Evolutionary conservation across 2,113 vertebrate species (phyloP), one percentile per base, ranked within the genome.

Genomic region (Pomatostomus ruficeps): DNA sequence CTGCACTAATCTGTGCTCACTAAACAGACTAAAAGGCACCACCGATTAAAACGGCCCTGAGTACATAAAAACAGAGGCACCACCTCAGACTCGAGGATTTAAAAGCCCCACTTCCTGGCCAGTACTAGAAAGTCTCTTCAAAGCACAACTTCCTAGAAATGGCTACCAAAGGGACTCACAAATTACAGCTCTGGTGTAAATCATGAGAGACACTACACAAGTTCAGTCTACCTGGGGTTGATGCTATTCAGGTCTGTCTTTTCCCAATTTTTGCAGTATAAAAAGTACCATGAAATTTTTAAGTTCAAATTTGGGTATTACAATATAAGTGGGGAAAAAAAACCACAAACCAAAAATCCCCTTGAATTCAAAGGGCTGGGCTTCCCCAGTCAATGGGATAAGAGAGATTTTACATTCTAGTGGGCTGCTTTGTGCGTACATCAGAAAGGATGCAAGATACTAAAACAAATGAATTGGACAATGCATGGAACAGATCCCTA

Each of bases 401-500:
- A 68, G 24, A 40, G 51, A 24, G 2, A 31, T 7, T 80, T 83
- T 3, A 58, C 29, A 28, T 70, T 66, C n/a, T 57, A 57, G 42
- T 6, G 33, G 33, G 71, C 67, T 73, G 77, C 59, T 77, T 8
- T 80, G 51, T 20, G 33, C 12, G 23, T 4, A 36, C 66, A 40
- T 66, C 85, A 90, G 51, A 91, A 61, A 91, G 62, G 82, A 76
- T 49, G 58, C 35, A 28, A 1, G 23, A 38, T 13, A 63, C 25
- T 35, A 85, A 76, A 59, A 35, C 58, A 75, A 88, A 88, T 65
- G 65, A 75, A 80, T 7, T 62, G 48, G 35, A 91, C 91, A 92
- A 93, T 51, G 75, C 67, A 76, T 83, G 91, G 91, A 94, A 91
- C 63, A 54, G 79, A 88, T 84, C 79, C 92, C 75, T 86, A 70